Conservation (phyloP, 1,140 invertebrate genomes). For the Drosophila sp. region DNA sequence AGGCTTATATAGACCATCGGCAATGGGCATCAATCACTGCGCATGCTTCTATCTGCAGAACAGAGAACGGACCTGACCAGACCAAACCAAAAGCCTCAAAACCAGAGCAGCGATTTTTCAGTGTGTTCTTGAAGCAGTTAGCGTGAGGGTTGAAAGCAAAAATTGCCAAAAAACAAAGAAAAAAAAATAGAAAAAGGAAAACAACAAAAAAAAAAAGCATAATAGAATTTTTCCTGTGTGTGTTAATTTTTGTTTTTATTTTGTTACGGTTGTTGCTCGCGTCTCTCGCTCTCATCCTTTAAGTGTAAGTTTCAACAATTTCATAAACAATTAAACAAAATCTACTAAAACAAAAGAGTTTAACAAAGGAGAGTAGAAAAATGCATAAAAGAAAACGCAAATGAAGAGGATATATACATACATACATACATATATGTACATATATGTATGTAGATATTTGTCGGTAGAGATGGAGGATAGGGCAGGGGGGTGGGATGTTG, state of each 20-base stretch:
- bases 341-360: constrained; percentile 1
- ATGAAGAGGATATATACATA: constrained; percentile 2
- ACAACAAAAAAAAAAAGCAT: not conserved
- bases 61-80: constrained; percentile 6
- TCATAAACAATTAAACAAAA: constrained; percentile 38
- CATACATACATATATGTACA: not conserved
- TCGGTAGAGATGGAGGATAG: not conserved
- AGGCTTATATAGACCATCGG: not conserved
- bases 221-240: not conserved
- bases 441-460: not conserved
- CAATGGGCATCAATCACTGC: constrained; percentile 52
- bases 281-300: not conserved
- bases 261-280: constrained; percentile 5
- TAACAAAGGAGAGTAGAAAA: constrained; percentile 6
- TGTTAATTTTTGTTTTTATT: constrained; percentile 2
- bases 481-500: not conserved
- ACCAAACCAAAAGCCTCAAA: not conserved
- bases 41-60: constrained; percentile 46
- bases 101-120: constrained; percentile 39
- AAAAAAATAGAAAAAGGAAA: too few relatives aligned
- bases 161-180: constrained; percentile 4
- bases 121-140: constrained; percentile 62
- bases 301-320: constrained; percentile 2
- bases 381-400: constrained; percentile 5
- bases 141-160: constrained; percentile 50